Evolutionary conservation across 1,140 invertebrate genomes (phyloP).

Genomic region (Teleogryllus occipitalis): DNA sequence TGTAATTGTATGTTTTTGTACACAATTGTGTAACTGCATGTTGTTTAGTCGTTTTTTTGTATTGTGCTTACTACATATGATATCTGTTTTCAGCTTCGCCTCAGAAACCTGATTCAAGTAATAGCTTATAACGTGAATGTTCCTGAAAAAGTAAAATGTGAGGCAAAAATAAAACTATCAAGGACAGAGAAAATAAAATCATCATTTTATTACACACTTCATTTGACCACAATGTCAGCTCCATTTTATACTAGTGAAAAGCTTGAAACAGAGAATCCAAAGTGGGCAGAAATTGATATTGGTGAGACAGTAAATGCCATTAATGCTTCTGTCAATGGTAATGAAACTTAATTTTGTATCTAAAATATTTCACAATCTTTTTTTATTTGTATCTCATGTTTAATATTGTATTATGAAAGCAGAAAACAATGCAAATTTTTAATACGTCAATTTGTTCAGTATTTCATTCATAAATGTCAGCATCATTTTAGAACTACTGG

Average conservation of each 20-base stretch:
- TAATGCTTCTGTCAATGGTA: constrained; percentile 19
- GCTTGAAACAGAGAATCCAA: constrained; percentile 58
- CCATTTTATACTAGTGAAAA: constrained; percentile 83
- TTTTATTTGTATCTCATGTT: no score
- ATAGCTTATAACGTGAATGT: constrained; percentile 48
- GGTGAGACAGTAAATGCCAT: constrained; percentile 35
- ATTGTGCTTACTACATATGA: neutral
- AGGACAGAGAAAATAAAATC: constrained; percentile 26
- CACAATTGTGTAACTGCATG: neutral
- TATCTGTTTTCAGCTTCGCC: constrained; percentile 45
- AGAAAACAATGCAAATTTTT: no score
- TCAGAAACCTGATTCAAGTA: constrained; percentile 64
- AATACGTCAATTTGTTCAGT: no score
- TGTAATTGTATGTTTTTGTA: no score
- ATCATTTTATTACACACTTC: constrained; percentile 68
- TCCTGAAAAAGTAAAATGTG: constrained; percentile 30
- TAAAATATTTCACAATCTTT: neutral
- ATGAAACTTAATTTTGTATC: neutral
- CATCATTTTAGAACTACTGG: no score
- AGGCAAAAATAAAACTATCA: neutral
- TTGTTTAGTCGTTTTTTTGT: neutral
- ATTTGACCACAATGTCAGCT: constrained; percentile 67
- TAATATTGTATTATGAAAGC: no score
- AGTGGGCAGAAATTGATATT: constrained; percentile 61
- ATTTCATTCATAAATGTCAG: no score